These are phyloP conservation scores for Gopherus flavomarginatus DNA, from an alignment of 2,113 vertebrate genomes.

Conservation along the genomic window DNA sequence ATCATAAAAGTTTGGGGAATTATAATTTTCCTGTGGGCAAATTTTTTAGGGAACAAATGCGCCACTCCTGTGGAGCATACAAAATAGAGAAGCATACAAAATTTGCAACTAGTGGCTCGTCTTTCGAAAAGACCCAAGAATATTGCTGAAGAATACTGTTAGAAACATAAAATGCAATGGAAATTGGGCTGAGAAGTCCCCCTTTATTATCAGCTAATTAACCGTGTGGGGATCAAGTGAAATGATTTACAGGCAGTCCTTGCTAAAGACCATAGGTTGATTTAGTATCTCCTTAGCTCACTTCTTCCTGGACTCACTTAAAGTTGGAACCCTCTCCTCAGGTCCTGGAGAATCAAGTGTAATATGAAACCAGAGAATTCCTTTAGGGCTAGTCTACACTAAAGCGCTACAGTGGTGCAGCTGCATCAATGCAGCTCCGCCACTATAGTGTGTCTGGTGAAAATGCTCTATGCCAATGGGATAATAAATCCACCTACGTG, in stretches of 20 bases:
- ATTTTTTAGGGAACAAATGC: background rate
- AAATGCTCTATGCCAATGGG: background rate
- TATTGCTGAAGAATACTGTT: background rate
- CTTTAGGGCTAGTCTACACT: background rate
- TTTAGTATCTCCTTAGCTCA: background rate
- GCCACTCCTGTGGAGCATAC: background rate
- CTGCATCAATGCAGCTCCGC: background rate
- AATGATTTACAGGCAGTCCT: background rate
- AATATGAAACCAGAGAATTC: background rate
- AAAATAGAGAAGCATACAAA: background rate
- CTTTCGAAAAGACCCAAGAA: accelerated
- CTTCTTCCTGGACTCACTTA: background rate
- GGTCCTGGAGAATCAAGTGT: background rate
- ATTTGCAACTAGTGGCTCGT: background rate
- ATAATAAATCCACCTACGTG: background rate
- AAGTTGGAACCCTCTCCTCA: background rate
- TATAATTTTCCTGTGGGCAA: background rate
- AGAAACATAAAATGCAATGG: background rate
- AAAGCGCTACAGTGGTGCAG: background rate
- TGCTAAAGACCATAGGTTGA: background rate
- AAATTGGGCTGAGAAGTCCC: background rate
- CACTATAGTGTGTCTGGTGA: background rate
- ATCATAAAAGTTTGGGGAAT: background rate
- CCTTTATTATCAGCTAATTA: background rate
- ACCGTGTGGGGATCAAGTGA: background rate